Conservation (phyloP, 2,797 vertebrate species). For the Lerista edwardsae region DNA sequence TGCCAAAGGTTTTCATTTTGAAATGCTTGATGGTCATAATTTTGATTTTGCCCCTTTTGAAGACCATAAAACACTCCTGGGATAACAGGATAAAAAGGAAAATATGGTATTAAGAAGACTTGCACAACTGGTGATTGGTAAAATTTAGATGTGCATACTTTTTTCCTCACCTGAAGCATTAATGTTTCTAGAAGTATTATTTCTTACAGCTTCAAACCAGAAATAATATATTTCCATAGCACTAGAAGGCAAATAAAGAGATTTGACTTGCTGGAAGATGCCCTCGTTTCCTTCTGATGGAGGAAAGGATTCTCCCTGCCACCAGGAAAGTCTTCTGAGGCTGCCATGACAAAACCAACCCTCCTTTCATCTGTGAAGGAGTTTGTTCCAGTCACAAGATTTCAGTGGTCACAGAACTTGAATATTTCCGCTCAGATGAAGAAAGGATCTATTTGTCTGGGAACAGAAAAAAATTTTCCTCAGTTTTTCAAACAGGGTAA, state of each 20-base stretch:
- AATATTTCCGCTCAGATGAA: neutral
- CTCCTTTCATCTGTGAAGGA: neutral
- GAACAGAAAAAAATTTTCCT: neutral
- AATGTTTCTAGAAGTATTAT: neutral
- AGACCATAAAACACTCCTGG: neutral
- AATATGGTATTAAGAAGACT: neutral
- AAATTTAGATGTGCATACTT: neutral
- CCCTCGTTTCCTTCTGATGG: neutral
- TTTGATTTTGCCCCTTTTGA: neutral
- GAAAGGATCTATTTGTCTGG: neutral
- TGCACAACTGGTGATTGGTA: neutral
- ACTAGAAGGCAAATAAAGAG: neutral
- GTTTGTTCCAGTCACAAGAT: neutral
- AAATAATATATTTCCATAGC: neutral
- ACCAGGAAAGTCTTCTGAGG: neutral
- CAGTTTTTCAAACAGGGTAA: conserved; percentile 4
- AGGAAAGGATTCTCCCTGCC: too few species aligned
- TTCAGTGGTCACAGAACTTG: neutral
- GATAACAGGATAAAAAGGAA: neutral
- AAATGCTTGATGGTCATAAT: neutral
- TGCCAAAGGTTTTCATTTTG: conserved; percentile 4
- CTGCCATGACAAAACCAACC: neutral
- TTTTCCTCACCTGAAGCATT: neutral
- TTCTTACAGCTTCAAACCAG: neutral
- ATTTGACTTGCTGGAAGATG: neutral